Evolutionary conservation across 2,113 vertebrate genomes (phyloP), one percentile per base, ranked within the genome.

Genomic region (Lutjanus erythropterus): DNA sequence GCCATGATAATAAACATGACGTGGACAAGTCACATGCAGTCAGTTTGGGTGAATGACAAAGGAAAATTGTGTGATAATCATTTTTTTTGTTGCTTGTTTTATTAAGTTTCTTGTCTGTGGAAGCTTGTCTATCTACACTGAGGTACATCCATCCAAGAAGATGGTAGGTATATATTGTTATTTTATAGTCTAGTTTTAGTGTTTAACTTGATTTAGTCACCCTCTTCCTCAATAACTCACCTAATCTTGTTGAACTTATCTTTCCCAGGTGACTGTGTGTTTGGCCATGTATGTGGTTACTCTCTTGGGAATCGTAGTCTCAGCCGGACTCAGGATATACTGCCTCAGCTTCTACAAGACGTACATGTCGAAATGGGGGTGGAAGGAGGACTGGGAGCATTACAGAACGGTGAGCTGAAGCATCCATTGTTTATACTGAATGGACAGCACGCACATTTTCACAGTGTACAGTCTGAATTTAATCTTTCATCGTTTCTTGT

Each of bases 101-200:
- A 56, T 33, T 2, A n/a, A 93, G 92, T 93, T 93, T 85, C 6
- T 89, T 56, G 0, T 72, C 46, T 87, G 83, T 84, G 93, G 93
- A 84, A 82, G 10, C 60, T 62, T 93, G 37, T 93, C 93, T 1
- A 86, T 93, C 84, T 92, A 91, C 90, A 86, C 89, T 25, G 91
- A 69, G 39, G n/a, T 76, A 21, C 79, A 86, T 72, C 91, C 89
- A 0, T 91, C 92, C 59, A 93, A 94, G 78, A 93, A 78, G 85
- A 90, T 86, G 88, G 90, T 92, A 75, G 2, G 70, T 64, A 39
- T 64, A 39, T 8, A 19, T 10, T 33, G 19, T 25, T 3, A 0
- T 31, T 56, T 39, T 49, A 9, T 58, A 16, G 12, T 47, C 14
- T 39, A n/a, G 29, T 65, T 61, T 25, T 56, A 31, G 10, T 35